Evolutionary conservation across 2,797 vertebrate genomes (phyloP).

Genomic region (Enteromius paludinosus): DNA sequence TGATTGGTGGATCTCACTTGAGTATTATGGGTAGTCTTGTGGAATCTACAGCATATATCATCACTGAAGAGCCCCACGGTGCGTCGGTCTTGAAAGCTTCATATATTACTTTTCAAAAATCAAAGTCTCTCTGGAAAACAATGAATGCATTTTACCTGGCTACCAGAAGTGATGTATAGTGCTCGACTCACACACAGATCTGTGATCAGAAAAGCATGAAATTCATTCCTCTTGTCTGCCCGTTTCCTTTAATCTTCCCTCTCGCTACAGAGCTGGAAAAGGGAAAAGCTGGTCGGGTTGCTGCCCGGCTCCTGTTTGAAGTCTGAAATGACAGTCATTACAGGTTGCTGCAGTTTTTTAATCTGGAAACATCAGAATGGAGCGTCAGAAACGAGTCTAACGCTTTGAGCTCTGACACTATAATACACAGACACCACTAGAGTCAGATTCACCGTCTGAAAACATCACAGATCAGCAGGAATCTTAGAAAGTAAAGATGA

Average conservation of each 20-base stretch:
- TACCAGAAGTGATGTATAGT: background rate
- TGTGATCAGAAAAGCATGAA: constrained; percentile 32
- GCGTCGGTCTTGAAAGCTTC: background rate
- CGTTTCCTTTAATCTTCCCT: constrained; percentile 31
- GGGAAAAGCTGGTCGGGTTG: background rate
- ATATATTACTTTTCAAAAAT: background rate
- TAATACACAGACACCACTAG: background rate
- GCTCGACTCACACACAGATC: constrained; percentile 1
- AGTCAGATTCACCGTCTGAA: background rate
- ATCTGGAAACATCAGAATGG: constrained; percentile 50
- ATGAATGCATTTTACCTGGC: background rate
- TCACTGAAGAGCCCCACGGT: background rate
- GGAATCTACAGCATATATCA: background rate
- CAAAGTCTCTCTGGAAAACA: background rate
- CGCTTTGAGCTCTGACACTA: background rate
- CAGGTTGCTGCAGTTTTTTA: constrained; percentile 30
- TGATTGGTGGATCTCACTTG: background rate
- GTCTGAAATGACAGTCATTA: constrained; percentile 41
- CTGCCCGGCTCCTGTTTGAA: constrained; percentile 23
- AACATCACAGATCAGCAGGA: background rate
- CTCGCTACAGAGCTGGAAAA: background rate
- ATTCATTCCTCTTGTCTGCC: background rate
- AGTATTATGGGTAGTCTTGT: constrained; percentile 9
- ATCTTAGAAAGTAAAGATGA: background rate
- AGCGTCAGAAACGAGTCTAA: background rate